Conservation (phyloP, 2,113 vertebrate genomes). For the Bucco capensis region DNA sequence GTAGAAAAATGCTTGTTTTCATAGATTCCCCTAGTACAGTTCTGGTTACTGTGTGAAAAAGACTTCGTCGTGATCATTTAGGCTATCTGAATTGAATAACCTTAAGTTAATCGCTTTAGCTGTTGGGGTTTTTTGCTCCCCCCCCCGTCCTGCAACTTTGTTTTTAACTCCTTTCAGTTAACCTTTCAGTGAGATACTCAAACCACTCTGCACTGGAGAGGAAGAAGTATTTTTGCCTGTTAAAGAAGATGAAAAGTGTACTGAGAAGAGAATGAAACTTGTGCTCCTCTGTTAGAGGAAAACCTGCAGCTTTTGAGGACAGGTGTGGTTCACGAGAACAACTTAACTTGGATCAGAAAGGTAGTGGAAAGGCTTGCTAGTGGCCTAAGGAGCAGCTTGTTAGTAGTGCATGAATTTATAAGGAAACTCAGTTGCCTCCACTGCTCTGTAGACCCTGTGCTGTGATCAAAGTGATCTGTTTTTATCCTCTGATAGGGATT, state of each 20-base stretch:
- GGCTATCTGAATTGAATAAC: neutral
- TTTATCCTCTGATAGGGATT: neutral
- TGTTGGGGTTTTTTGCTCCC: neutral
- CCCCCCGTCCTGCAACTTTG: neutral
- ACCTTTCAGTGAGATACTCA: neutral
- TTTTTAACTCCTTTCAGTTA: neutral
- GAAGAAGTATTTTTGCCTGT: neutral
- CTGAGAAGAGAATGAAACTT: neutral
- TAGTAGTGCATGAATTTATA: neutral
- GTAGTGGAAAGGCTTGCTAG: neutral
- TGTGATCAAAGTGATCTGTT: neutral
- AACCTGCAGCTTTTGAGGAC: neutral
- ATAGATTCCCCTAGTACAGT: neutral
- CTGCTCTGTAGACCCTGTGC: neutral
- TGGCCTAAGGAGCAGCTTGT: neutral
- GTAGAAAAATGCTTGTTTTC: neutral
- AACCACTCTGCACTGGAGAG: neutral
- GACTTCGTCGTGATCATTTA: neutral
- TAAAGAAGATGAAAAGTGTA: neutral
- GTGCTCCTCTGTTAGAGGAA: neutral
- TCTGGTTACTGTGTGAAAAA: neutral
- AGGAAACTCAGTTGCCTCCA: neutral
- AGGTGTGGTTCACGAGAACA: neutral
- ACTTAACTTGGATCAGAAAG: neutral
- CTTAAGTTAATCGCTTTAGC: neutral